Evolutionary conservation across 2,888 invertebrate genomes (phyloP), one percentile per base, ranked within the genome.

Genomic region (Antheraea assamensis): DNA sequence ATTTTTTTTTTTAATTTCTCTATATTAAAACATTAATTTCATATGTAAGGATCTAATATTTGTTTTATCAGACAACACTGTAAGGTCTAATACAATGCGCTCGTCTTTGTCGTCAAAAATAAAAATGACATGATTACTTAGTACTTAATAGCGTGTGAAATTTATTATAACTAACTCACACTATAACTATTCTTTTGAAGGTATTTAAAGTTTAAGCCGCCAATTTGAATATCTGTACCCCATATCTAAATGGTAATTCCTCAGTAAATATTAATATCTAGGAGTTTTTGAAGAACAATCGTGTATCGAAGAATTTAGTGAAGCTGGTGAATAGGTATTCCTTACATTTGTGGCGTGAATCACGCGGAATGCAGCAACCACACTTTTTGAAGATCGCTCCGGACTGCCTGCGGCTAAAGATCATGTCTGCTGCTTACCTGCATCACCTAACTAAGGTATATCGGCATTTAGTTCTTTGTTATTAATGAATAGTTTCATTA

Each of bases 221-320:
- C 42, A 13, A 13, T 42, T 1, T 42, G 13, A 10, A 7, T 42
- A 42, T 42, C 42, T 42, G 42, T 42, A 42, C 42, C 42, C 42
- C 42, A 42, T 52, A n/a, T 5, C 52, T 52, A 21, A 52, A 21
- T 52, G 0, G 4, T 8, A 52, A n/a, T 52, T 21, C 3, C 21
- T 52, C 19, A 52, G 21, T 8, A 21, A 52, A 52, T 21, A 3
- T 52, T 19, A 52, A 42, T 64, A 52, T 66, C 3, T 77, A 92
- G 92, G 89, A 88, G 35, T 92, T 87, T 72, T 75, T 93, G 71
- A 87, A 87, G 49, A 92, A 92, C 79, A 92, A 92, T 73, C 88
- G 92, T 4, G 91, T 93, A 4, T 92, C 92, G 0, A 78, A 76
- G 47, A 92, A 90, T 76, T 80, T 93, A 72, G 86, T 89, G 74